Evolutionary conservation across 2,888 invertebrate genomes (phyloP).

Genomic region (Leptopilina syphax): DNA sequence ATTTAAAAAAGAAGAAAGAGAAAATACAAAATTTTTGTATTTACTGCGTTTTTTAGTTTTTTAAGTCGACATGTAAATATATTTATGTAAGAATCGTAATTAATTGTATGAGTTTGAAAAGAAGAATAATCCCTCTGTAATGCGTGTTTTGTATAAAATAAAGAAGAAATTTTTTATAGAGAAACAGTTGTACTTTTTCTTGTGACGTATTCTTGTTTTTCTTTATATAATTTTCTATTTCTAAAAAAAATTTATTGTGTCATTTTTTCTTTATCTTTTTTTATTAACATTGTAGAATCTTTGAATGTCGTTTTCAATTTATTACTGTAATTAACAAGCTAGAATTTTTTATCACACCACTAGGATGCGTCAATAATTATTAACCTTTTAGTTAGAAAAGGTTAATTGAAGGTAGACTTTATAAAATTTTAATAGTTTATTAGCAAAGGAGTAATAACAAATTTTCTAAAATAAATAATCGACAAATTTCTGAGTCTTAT

Average conservation of each 20-base stretch:
- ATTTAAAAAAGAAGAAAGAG: conserved; percentile 5
- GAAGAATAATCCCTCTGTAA: conserved; percentile 51
- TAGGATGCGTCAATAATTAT: too few species aligned
- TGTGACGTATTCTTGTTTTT: background rate
- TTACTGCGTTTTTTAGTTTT: conserved; percentile 12
- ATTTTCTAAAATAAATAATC: too few species aligned
- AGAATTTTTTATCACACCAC: too few species aligned
- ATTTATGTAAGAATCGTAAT: conserved; percentile 57
- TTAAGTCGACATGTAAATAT: conserved; percentile 54
- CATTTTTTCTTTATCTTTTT: too few species aligned
- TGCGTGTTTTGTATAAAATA: conserved; percentile 62
- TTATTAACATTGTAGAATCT: too few species aligned
- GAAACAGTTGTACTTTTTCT: background rate
- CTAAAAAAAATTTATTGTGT: background rate
- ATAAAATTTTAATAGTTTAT: too few species aligned
- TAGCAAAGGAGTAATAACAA: too few species aligned
- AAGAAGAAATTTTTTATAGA: conserved; percentile 41
- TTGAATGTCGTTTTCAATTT: too few species aligned
- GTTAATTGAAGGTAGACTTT: too few species aligned
- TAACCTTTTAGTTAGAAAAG: too few species aligned
- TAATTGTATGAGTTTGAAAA: conserved; percentile 53
- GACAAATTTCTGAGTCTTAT: too few species aligned
- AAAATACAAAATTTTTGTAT: conserved; percentile 55
- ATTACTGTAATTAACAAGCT: too few species aligned
- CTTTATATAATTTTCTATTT: background rate